phyloP scores from a whole-genome alignment of 2,113 vertebrate species.

The Solea solea region DNA sequence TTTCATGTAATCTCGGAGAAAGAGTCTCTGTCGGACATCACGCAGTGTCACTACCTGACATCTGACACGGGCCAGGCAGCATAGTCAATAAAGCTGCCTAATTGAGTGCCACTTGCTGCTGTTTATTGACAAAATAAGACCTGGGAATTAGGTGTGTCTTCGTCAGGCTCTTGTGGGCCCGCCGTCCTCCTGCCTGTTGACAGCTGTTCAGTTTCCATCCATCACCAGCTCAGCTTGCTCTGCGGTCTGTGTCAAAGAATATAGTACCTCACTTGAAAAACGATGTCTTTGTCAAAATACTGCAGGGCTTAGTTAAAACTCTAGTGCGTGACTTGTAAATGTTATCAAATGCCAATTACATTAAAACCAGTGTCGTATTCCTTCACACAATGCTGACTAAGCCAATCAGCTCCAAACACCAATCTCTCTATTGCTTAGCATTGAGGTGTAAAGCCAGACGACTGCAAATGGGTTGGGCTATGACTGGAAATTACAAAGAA shows the following conservation, averaged over 20 bases:
- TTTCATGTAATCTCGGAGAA: slow-evolving; percentile 72
- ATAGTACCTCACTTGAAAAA: slow-evolving; percentile 35
- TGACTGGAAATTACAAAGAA: too few species aligned
- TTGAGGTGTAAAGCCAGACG: too few species aligned
- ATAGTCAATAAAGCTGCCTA: slow-evolving; percentile 79
- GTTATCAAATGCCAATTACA: too few species aligned
- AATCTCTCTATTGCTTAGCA: too few species aligned
- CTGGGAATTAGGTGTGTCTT: slow-evolving; percentile 76
- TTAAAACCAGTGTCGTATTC: too few species aligned
- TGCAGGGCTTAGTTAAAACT: too few species aligned
- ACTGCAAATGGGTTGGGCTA: too few species aligned
- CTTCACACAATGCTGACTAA: too few species aligned
- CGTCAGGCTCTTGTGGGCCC: slow-evolving; percentile 17
- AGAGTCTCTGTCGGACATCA: slow-evolving; percentile 55
- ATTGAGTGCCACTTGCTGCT: slow-evolving; percentile 80
- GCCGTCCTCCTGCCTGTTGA: slow-evolving; percentile 44
- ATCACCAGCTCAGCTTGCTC: slow-evolving; percentile 57
- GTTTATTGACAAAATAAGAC: slow-evolving; percentile 83
- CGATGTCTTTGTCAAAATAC: too few species aligned
- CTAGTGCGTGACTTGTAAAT: too few species aligned
- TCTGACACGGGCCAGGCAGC: slow-evolving; percentile 72
- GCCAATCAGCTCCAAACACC: too few species aligned
- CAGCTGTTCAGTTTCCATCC: slow-evolving; percentile 72
- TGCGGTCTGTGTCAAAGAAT: slow-evolving; percentile 45
- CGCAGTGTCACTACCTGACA: slow-evolving; percentile 66